Percentiles rank a stretch among this genome's conserved stretches.
phyloP scores from a whole-genome alignment of 2,888 invertebrate genomes.

The Vandiemenella viatica region DNA sequence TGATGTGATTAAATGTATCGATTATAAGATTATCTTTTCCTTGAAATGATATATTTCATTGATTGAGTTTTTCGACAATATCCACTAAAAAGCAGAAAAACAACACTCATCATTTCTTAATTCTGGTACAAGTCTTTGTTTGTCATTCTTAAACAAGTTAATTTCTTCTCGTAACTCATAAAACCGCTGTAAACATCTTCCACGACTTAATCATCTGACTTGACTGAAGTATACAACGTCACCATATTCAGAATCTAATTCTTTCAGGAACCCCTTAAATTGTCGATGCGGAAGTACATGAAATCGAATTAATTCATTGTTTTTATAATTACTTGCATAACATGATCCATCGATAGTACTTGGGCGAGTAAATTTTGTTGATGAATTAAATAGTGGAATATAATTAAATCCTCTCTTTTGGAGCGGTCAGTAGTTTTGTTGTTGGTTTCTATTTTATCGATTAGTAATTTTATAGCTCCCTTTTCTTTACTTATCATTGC shows the following conservation, averaged over 20 bases:
- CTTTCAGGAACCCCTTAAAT: not conserved
- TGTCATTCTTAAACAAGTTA: too few relatives aligned
- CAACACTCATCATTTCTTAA: too few relatives aligned
- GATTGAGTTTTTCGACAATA: constrained; percentile 13
- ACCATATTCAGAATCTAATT: constrained; percentile 6
- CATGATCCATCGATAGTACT: constrained; percentile 15
- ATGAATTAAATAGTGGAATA: constrained; percentile 8
- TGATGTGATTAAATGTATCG: constrained; percentile 4
- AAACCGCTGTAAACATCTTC: too few relatives aligned
- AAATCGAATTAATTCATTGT: not conserved
- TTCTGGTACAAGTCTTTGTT: too few relatives aligned
- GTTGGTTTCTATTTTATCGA: constrained; percentile 11
- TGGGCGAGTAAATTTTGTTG: constrained; percentile 15
- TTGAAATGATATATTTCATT: constrained; percentile 10
- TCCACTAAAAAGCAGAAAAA: constrained; percentile 16
- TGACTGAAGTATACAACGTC: constrained; percentile 14
- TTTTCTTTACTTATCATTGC: constrained; percentile 14
- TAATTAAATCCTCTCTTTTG: constrained; percentile 14
- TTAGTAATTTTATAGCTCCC: constrained; percentile 12
- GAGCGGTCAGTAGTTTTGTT: constrained; percentile 13
- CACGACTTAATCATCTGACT: constrained; percentile 10
- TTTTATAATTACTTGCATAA: constrained; percentile 10
- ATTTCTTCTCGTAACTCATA: too few relatives aligned
- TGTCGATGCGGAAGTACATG: not conserved
- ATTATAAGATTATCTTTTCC: constrained; percentile 8